A percentile compares a stretch with the other conserved stretches of the same genome.
Conservation (phyloP, 2,888 invertebrate species). For the Tachina lurida region DNA sequence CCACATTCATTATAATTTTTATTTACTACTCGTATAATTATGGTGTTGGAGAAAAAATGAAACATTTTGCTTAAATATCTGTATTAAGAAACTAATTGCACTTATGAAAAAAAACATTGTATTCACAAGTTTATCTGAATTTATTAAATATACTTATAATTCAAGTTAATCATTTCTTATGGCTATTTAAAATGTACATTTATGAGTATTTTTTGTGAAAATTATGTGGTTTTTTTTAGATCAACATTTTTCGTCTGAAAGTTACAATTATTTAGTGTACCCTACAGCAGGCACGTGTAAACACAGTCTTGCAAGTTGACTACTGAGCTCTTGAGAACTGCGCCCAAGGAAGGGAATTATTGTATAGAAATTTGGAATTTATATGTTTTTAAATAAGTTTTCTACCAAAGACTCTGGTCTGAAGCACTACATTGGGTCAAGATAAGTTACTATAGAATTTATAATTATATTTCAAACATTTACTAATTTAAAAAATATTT, state of each 20-base stretch:
- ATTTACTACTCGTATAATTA: slow-evolving; percentile 7
- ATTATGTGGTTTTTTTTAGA: slow-evolving; percentile 13
- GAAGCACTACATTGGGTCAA: too few relatives aligned
- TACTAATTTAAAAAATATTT: background rate
- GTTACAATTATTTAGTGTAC: slow-evolving; percentile 20
- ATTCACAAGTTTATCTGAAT: background rate
- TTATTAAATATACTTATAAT: slow-evolving; percentile 48
- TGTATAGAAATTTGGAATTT: too few relatives aligned
- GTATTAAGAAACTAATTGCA: slow-evolving; percentile 7
- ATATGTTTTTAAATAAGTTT: too few relatives aligned
- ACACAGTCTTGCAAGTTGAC: too few relatives aligned
- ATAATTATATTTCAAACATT: too few relatives aligned
- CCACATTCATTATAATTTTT: slow-evolving; percentile 14
- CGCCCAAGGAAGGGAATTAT: too few relatives aligned
- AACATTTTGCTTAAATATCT: slow-evolving; percentile 3
- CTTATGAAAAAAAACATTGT: background rate
- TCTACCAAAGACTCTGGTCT: too few relatives aligned
- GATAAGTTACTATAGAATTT: background rate
- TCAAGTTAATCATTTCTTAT: slow-evolving; percentile 39
- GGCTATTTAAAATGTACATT: slow-evolving; percentile 22
- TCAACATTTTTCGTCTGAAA: slow-evolving; percentile 35
- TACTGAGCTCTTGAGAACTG: too few relatives aligned
- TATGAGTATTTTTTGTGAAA: slow-evolving; percentile 7
- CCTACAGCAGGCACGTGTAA: background rate
- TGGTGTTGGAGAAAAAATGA: background rate